Base-by-base conservation (phyloP, 2,888 invertebrate species). In the Oligia fasciuncula region DNA sequence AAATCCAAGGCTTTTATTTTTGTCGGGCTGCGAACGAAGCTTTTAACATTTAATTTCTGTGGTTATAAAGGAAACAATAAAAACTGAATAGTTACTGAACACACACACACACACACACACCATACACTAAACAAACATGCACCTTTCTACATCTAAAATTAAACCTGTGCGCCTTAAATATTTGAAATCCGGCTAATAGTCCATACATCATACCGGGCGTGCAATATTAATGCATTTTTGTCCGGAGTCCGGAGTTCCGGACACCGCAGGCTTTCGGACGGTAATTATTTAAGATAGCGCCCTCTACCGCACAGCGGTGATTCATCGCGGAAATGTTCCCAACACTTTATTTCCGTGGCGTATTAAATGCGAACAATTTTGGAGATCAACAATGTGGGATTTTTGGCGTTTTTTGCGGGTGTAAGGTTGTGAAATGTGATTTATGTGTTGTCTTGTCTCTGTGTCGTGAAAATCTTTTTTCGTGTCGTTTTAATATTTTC, bases 161-260 rank as follows among this genome's bases (percentile, higher is more conserved):
- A 77, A 69, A 46, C 63, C 69, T 40, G 46, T 23, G 13, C 35
- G 23, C 40, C 23, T 73, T 85, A 57, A 81, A 88, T 84, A 84
- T 84, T 80, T 79, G 14, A 84, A 60, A 23, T 23, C 11, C 29
- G 3, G 65, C 74, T 79, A 69, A 81, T 86, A 83, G 72, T 82
- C 81, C 80, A 85, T 86, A 79, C 85, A 77, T 82, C 78, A 84
- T 75, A 69, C 74, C 35, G 46, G 17, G 66, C 62, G 46, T 88
- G 88, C 88, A 89, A 87, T 84, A 88, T 89, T 89, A 88, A 89
- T 89, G 88, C 88, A 87, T 86, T 87, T 89, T 88, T 89, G 73
- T 67, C 80, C 77, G 80, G 77, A 84, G 13, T 62, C 78, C 74
- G 63, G 46, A 51, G 73, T 49, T 63, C 82, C 62, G 76, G 76